Evolutionary conservation across 2,797 vertebrate species (phyloP), one percentile per base, ranked within the genome.

Genomic region (Epinephelus awoara): DNA sequence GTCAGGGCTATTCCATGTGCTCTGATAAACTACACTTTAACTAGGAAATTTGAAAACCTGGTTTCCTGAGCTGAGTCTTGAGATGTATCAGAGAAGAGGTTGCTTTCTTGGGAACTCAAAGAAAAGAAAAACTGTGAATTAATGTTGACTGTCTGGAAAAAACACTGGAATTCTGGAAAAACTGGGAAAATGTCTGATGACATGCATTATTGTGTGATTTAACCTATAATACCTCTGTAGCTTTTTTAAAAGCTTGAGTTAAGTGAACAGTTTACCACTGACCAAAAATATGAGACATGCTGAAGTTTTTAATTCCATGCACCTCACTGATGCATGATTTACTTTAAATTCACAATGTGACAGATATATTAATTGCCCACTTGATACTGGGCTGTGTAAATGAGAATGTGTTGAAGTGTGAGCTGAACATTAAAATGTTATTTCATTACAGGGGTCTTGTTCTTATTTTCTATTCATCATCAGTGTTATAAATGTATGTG

Each of bases 1-100:
- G 79, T 94, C 58, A 90, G 95, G 61, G 95, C 95, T 3, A 63
- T 95, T 70, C 95, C 95, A 1, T 96, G 95, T 70, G 92, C 92
- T 44, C 77, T 95, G 68, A 91, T 96, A 18, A 96, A 96, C 88
- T 95, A 93, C 85, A 94, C 90, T 29, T 87, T 96, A 71, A 94
- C 92, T 25, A 92, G 86, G 70, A 90, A 86, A 75, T 90, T 96
- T 84, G 94, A 95, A 86, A 75, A 76, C 62, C 2, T 93, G 34
- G 85, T 95, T 88, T 93, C 93, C n/a, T 89, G 80, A 34, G 40
- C 27, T 2, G 67, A 86, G 27, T 78, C 79, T 70, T 90, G 79
- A 93, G 69, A 34, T 44, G 27, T 10, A 47, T 44, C 1, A 25
- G 40, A 42, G 40, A 61, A 59, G 2, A 61, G 4, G 5, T 40